These are phyloP conservation scores for Montipora efflorescens DNA, from an alignment of 64 coral and sea anemone species.

Conservation along the genomic window DNA sequence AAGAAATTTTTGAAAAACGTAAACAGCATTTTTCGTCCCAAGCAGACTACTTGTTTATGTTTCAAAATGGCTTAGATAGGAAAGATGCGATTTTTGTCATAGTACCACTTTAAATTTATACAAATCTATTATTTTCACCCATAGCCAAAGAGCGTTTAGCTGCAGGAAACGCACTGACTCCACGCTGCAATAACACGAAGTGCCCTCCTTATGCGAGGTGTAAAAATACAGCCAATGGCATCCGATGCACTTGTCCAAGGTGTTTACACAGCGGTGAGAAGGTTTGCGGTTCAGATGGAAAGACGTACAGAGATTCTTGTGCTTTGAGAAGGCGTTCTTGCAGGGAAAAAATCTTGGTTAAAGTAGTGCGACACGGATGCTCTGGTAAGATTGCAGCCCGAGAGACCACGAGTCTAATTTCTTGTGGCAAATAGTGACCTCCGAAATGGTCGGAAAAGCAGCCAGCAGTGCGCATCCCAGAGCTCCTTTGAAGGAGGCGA, in stretches of 20 bases:
- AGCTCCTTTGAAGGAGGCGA: too few species aligned
- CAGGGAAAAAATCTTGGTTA: background rate
- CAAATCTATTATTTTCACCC: background rate
- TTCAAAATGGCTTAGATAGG: too few species aligned
- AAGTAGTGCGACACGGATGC: background rate
- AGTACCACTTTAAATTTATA: too few species aligned
- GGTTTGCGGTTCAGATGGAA: conserved; percentile 30
- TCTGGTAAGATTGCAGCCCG: background rate
- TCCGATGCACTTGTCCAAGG: background rate
- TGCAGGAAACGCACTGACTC: background rate
- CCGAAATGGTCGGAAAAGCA: too few species aligned
- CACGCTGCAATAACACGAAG: background rate
- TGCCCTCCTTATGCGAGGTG: conserved; percentile 3
- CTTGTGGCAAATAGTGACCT: too few species aligned
- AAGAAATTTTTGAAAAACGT: too few species aligned
- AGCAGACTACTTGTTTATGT: too few species aligned
- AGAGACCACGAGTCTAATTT: background rate
- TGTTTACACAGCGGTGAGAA: background rate
- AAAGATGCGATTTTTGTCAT: too few species aligned
- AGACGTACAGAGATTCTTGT: conserved; percentile 28
- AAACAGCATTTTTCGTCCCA: too few species aligned
- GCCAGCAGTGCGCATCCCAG: too few species aligned
- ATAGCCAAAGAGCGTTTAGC: background rate
- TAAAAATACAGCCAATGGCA: background rate
- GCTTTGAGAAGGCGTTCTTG: background rate